Percentiles rank a stretch among this genome's conserved stretches.
phyloP scores from a whole-genome alignment of 2,888 invertebrate genomes.

The Parnassius glacialis region DNA sequence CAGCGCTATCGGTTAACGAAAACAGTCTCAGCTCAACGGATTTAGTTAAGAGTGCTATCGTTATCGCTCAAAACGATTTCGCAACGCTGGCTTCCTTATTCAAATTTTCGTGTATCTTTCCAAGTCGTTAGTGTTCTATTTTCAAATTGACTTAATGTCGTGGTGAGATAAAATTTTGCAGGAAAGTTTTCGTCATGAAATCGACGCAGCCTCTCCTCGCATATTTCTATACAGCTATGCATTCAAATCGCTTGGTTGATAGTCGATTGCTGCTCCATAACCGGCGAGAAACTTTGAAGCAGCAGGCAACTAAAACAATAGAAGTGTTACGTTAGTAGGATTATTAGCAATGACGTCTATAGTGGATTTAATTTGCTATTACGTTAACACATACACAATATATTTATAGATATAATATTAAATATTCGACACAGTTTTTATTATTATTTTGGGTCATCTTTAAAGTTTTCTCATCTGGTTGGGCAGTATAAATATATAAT shows the following conservation, averaged over 20 bases:
- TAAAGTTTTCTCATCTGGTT: too few relatives aligned
- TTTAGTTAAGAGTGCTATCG: conserved; percentile 49
- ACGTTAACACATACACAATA: too few relatives aligned
- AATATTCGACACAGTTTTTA: too few relatives aligned
- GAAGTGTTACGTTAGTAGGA: conserved; percentile 44
- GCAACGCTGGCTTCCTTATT: conserved; percentile 44
- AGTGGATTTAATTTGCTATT: too few relatives aligned
- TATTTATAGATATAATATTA: too few relatives aligned
- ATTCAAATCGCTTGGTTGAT: conserved; percentile 36
- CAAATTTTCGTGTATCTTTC: conserved; percentile 26
- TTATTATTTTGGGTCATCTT: too few relatives aligned
- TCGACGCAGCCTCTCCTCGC: conserved; percentile 42
- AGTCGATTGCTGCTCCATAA: conserved; percentile 72
- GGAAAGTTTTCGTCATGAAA: conserved; percentile 53
- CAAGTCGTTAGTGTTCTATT: conserved; percentile 27
- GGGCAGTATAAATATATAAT: too few relatives aligned
- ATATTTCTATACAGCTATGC: conserved; percentile 39
- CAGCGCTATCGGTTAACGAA: conserved; percentile 60
- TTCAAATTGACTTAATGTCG: conserved; percentile 28
- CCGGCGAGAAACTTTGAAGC: conserved; percentile 67
- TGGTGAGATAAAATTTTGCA: conserved; percentile 22
- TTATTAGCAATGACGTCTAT: not conserved
- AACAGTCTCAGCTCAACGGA: conserved; percentile 44
- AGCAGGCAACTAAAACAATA: conserved; percentile 72
- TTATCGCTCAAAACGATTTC: conserved; percentile 40